Evolutionary conservation across 1,140 invertebrate genomes (phyloP), one percentile per base, ranked within the genome.

Genomic region (Physella acuta): DNA sequence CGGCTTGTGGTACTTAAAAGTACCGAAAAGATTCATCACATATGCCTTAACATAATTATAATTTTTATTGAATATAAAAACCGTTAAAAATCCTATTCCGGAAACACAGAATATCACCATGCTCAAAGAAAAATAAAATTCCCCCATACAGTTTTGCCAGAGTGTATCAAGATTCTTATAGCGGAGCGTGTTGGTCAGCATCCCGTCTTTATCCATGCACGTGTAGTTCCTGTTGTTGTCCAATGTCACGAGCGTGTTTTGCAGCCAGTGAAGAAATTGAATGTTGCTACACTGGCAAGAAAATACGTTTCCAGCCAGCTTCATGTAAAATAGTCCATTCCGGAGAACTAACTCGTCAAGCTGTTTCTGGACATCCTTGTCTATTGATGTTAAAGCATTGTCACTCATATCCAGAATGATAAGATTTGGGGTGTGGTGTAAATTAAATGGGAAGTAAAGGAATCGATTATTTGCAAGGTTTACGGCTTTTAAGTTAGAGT

Each of bases 141-240:
- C 28, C 2, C 60, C 60, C n/a, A 30, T 39, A 30, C 60, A 62
- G 37, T 62, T 62, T 8, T 37, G 5, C 60, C 60, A 62, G 16
- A 62, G 36, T 17, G 11, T 17, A 14, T 49, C 36, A 2, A 49
- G 3, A 26, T 44, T 37, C 14, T 14, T 24, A 1, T 2, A 2
- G 3, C 2, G 1, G 3, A 8, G 28, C 11, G 8, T 31, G 34
- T 39, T 24, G 37, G 36, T 34, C 14, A 62, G 37, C 5, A 39
- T 33, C 37, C 60, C 60, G 16, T 24, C n/a, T 16, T 3, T 30
- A 8, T 37, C 44, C 2, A 62, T 62, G 26, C 60, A 62, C 3
- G 60, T 62, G 24, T 20, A 62, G 36, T 62, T 62, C 1, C 24
- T 30, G 1, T 17, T 26, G 1, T 62, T 24, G 30, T 62, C 60